Conservation (phyloP, 2,888 invertebrate genomes). For the Scaptomyza parva region DNA sequence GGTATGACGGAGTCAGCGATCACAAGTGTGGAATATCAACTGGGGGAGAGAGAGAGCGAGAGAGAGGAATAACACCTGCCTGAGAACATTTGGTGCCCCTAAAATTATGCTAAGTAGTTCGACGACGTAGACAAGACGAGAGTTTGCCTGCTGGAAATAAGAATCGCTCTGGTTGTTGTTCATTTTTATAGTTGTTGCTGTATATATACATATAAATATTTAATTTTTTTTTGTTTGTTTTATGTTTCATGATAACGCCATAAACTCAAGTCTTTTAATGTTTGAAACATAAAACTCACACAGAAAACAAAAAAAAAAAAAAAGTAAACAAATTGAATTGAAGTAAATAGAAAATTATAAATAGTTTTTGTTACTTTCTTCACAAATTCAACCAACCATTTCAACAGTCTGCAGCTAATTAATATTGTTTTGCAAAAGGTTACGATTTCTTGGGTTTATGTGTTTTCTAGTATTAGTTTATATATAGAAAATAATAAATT, state of each 20-base stretch:
- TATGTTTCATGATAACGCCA: conserved; percentile 25
- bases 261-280: conserved; percentile 33
- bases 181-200: conserved; percentile 37
- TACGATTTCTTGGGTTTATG: conserved; percentile 85
- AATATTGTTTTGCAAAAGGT: conserved; percentile 19
- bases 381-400: conserved; percentile 58
- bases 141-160: conserved; percentile 28
- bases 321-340: conserved; percentile 35
- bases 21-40: conserved; percentile 21
- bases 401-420: conserved; percentile 55
- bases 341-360: conserved; percentile 27
- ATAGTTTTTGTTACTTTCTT: conserved; percentile 46
- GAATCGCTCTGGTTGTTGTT: conserved; percentile 31
- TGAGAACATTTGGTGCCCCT: conserved; percentile 21
- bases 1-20: conserved; percentile 41
- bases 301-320: conserved; percentile 30
- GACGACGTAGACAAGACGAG: conserved; percentile 27
- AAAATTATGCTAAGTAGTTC: conserved; percentile 22
- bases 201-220: conserved; percentile 21
- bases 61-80: conserved; percentile 19
- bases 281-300: conserved; percentile 37
- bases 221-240: too few species aligned
- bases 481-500: conserved; percentile 15
- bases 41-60: too few species aligned
- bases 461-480: conserved; percentile 46